phyloP scores from a whole-genome alignment of 2,113 vertebrate species.

The Periophthalmus modestus region DNA sequence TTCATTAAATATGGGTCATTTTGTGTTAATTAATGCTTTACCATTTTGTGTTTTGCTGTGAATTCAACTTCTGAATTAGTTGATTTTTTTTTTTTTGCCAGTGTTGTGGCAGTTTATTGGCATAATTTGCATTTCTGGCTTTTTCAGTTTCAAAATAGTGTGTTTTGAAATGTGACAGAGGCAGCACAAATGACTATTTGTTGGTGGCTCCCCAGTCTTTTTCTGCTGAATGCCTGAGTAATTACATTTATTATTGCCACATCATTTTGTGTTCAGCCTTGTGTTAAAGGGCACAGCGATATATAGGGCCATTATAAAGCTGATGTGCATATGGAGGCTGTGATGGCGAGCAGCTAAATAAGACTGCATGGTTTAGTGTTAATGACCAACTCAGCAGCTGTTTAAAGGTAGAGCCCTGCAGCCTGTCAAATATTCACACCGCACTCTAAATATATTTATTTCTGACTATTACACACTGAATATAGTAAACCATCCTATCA shows the following conservation, averaged over 20 bases:
- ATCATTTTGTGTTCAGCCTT: conserved; percentile 66
- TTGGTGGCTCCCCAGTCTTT: conserved; percentile 48
- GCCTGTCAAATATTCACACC: conserved; percentile 37
- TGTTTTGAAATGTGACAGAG: conserved; percentile 41
- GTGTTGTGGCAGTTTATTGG: neutral
- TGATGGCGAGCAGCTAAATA: conserved; percentile 55
- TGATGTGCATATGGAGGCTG: conserved; percentile 58
- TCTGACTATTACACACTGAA: neutral
- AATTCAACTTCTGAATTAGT: neutral
- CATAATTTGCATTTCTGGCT: neutral
- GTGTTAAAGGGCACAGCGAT: conserved; percentile 67
- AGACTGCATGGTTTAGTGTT: conserved; percentile 47
- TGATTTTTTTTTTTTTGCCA: neutral
- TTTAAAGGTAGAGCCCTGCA: conserved; percentile 33
- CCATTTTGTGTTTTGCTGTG: neutral
- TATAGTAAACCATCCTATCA: no score
- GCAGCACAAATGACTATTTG: conserved; percentile 52
- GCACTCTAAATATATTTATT: neutral
- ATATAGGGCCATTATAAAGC: conserved; percentile 65
- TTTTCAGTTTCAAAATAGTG: conserved; percentile 28
- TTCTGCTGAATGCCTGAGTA: conserved; percentile 66
- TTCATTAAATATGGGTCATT: neutral
- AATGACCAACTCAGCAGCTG: conserved; percentile 51
- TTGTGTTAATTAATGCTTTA: neutral
- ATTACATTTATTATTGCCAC: conserved; percentile 70